Evolutionary conservation across 1,140 invertebrate species (phyloP), one percentile per base, ranked within the genome.

Genomic region (Zeugodacus cucurbitae): DNA sequence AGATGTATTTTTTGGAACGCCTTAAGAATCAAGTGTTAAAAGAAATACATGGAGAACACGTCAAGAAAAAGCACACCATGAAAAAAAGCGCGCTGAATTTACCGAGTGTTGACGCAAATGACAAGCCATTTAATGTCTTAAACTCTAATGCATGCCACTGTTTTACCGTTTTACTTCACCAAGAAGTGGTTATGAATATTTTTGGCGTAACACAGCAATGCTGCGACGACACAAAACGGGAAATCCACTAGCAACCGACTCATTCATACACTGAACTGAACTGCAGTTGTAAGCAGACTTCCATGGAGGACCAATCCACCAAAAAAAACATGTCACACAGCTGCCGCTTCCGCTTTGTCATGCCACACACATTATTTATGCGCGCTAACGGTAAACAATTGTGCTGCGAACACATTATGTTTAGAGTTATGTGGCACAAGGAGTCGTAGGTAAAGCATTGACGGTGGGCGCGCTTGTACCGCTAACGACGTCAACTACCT

Each of bases 121-220:
- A 82, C 74, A 82, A 48, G 74, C 74, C 74, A 82, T 82, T 82
- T 82, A 82, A 82, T 82, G 74, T 82, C 74, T 82, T 54, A n/a
- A 48, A 20, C 44, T 48, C 44, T 82, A 82, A 82, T 82, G 74
- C 74, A 74, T 41, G 5, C 22, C 70, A 41, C 37, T 20, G 20
- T 41, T 74, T 41, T 41, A 37, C 70, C 22, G 64, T 62, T n/a
- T n/a, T 62, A 62, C 74, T 1, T n/a, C 41, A 48, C n/a, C 41
- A 82, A 82, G 74, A 82, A 82, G 29, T 41, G 26, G 74, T 82
- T 82, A 82, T 82, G 74, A 82, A 82, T 82, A 82, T 82, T 48
- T 82, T 82, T 82, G 41, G 41, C 74, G 74, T 48, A 48, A 48
- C 74, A 41, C 74, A 82, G 29, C 37, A 54, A 82, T 82, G 41